Conservation (phyloP, 1,140 invertebrate genomes). For the Drosophila fuyamai region DNA sequence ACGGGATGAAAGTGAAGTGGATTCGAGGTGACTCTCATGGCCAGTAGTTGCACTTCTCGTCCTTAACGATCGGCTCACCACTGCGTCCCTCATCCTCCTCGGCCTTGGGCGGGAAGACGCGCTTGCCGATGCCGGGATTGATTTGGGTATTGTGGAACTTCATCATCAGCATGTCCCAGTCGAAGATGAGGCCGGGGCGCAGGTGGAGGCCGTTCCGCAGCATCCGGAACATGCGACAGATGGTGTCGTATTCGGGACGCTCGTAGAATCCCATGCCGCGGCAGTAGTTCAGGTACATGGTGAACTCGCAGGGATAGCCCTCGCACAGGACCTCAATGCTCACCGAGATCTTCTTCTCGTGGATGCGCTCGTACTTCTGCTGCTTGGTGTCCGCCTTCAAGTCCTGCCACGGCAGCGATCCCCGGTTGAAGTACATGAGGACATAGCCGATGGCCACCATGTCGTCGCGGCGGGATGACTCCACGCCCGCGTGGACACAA, state of each 20-base stretch:
- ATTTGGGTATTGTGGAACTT: slow-evolving; percentile 85
- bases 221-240: slow-evolving; percentile 97
- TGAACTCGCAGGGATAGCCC: slow-evolving; percentile 97
- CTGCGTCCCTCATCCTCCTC: slow-evolving; percentile 34
- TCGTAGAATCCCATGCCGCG: slow-evolving; percentile 97
- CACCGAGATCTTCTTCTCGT: slow-evolving; percentile 98
- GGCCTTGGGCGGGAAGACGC: not conserved
- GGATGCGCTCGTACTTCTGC: slow-evolving; percentile 98
- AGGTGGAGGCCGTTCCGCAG: slow-evolving; percentile 90
- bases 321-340: slow-evolving; percentile 96
- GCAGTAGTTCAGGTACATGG: slow-evolving; percentile 98
- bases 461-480: slow-evolving; percentile 95
- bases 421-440: slow-evolving; percentile 97
- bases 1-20: rapidly evolving
- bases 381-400: slow-evolving; percentile 96
- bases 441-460: slow-evolving; percentile 98
- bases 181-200: slow-evolving; percentile 98
- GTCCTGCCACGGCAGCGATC: slow-evolving; percentile 97
- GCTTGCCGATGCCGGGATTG: slow-evolving; percentile 35
- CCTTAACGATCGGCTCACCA: slow-evolving; percentile 41
- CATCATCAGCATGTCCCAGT: slow-evolving; percentile 99
- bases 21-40: not conserved
- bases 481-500: slow-evolving; percentile 96
- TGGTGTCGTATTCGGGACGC: slow-evolving; percentile 97
- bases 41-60: slow-evolving; percentile 32